A percentile compares a stretch with the other conserved stretches of the same genome.
Conservation (phyloP, 2,888 invertebrate genomes). For the Subacronicta megacephala region DNA sequence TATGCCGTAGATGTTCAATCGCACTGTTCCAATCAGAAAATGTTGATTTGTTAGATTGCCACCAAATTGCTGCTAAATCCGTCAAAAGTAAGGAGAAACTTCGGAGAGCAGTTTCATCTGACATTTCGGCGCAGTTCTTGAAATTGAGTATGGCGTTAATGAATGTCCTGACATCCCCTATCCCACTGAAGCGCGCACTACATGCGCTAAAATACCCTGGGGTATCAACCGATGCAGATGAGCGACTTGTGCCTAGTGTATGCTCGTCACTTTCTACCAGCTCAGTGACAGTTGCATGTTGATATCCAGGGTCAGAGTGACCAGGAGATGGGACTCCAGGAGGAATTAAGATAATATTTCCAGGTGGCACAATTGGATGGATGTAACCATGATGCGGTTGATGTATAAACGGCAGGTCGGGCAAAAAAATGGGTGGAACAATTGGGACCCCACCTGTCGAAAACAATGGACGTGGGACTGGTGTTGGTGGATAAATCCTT, state of each 20-base stretch:
- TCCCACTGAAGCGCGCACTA: constrained; percentile 13
- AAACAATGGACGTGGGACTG: not conserved
- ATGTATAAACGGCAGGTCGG: not conserved
- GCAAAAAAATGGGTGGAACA: not conserved
- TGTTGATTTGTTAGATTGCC: constrained; percentile 8
- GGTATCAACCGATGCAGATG: not conserved
- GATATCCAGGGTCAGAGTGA: not conserved
- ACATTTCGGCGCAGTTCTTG: constrained; percentile 15
- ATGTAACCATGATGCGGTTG: not conserved
- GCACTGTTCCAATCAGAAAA: constrained; percentile 14
- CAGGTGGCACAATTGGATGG: not conserved
- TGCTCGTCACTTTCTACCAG: not conserved
- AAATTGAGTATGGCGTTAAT: constrained; percentile 16
- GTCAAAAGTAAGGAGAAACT: constrained; percentile 18
- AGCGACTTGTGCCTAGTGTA: not conserved
- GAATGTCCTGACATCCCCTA: constrained; percentile 21
- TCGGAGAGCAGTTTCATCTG: constrained; percentile 17
- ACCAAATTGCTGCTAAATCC: constrained; percentile 16
- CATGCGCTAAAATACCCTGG: constrained; percentile 14
- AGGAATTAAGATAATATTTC: too few relatives aligned
- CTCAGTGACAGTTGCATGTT: not conserved
- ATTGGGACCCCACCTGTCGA: not conserved
- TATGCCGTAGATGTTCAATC: constrained; percentile 2
- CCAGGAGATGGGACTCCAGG: not conserved
- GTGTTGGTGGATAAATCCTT: not conserved